Conservation (phyloP, 2,888 invertebrate genomes). For the Siphonodentalium dalli region DNA sequence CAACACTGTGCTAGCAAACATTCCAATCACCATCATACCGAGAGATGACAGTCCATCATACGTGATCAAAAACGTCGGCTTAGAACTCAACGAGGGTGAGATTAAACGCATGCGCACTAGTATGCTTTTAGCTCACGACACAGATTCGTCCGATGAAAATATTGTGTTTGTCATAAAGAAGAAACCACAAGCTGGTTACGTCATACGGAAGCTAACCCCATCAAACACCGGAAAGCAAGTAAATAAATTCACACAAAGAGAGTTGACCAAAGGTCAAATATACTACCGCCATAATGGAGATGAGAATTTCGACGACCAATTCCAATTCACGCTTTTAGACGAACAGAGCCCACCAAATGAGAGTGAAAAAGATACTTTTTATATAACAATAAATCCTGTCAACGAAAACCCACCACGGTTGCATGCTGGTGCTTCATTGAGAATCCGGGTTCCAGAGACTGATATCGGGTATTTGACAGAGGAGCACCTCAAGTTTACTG, state of each 20-base stretch:
- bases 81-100: slow-evolving; percentile 59
- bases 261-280: slow-evolving; percentile 59
- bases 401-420: slow-evolving; percentile 61
- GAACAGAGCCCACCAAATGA: slow-evolving; percentile 60
- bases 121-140: slow-evolving; percentile 57
- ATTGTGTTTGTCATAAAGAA: slow-evolving; percentile 55
- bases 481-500: slow-evolving; percentile 57
- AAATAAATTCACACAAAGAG: slow-evolving; percentile 57
- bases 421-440: slow-evolving; percentile 46
- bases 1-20: slow-evolving; percentile 53
- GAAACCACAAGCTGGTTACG: slow-evolving; percentile 55
- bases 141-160: slow-evolving; percentile 56
- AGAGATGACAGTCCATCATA: slow-evolving; percentile 63
- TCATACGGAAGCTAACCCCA: slow-evolving; percentile 50
- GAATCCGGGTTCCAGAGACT: slow-evolving; percentile 56
- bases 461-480: slow-evolving; percentile 56
- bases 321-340: slow-evolving; percentile 58
- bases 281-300: slow-evolving; percentile 61
- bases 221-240: slow-evolving; percentile 52
- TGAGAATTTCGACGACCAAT: slow-evolving; percentile 53
- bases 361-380: slow-evolving; percentile 53
- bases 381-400: slow-evolving; percentile 53
- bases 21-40: slow-evolving; percentile 61
- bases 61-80: slow-evolving; percentile 56
- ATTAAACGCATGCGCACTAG: slow-evolving; percentile 49